Conservation (phyloP, 2,888 invertebrate species). For the Ectemnius continuus region DNA sequence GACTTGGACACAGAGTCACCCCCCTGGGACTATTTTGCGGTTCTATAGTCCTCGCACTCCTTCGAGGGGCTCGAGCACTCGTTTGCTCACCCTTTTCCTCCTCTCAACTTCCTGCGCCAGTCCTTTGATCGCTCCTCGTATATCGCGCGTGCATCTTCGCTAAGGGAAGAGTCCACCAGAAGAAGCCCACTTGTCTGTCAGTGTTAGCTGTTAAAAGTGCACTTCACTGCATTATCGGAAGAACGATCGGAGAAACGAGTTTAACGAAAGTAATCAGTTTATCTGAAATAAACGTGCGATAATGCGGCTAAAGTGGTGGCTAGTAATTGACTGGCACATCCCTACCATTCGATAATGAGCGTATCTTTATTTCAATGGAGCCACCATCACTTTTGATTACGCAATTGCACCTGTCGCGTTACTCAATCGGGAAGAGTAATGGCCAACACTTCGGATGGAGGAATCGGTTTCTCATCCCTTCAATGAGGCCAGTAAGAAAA, state of each 20-base stretch:
- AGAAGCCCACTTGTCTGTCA: constrained; percentile 11
- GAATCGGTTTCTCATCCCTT: too few species aligned
- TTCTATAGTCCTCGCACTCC: constrained; percentile 35
- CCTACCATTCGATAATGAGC: not conserved
- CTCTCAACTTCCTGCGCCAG: constrained; percentile 15
- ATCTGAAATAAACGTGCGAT: too few species aligned
- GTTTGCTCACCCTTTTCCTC: not conserved
- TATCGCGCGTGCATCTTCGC: constrained; percentile 26
- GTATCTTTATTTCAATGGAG: constrained; percentile 14
- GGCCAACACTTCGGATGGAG: too few species aligned
- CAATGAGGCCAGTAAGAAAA: too few species aligned
- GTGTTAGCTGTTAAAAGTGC: not conserved
- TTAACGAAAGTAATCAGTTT: too few species aligned
- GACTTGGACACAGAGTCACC: constrained; percentile 44
- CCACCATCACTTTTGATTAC: constrained; percentile 32
- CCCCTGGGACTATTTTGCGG: constrained; percentile 56
- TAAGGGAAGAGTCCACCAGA: constrained; percentile 27
- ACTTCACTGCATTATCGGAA: not conserved
- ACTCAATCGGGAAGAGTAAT: too few species aligned
- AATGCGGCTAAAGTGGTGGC: too few species aligned
- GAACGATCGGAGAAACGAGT: too few species aligned
- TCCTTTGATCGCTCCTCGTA: constrained; percentile 45
- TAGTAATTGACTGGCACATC: too few species aligned
- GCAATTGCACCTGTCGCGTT: not conserved
- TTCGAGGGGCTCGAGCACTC: constrained; percentile 18